Conservation (phyloP, 2,113 vertebrate species). For the Lepidothrix coronata region DNA sequence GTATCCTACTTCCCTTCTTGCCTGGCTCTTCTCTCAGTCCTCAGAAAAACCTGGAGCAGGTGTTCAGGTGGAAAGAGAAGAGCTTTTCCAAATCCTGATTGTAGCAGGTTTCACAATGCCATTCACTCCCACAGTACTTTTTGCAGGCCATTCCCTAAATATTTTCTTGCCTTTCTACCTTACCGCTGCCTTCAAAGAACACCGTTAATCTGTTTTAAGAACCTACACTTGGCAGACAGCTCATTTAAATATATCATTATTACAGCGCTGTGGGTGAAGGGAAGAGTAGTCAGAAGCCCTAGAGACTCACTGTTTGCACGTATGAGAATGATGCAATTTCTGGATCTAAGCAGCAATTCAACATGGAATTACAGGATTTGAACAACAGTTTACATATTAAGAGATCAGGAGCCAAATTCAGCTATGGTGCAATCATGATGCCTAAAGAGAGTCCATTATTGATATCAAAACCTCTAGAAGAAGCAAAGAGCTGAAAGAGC, state of each 20-base stretch:
- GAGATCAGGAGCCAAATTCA: constrained; percentile 27
- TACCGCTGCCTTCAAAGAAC: constrained; percentile 53
- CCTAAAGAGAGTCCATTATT: not conserved
- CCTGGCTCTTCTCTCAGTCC: constrained; percentile 49
- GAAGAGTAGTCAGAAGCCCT: constrained; percentile 72
- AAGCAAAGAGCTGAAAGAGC: not conserved
- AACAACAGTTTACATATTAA: constrained; percentile 55
- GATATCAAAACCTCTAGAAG: not conserved
- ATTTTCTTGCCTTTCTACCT: constrained; percentile 40
- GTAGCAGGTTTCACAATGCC: constrained; percentile 7
- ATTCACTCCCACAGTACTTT: not conserved
- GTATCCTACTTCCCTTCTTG: constrained; percentile 44
- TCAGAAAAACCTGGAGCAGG: constrained; percentile 51
- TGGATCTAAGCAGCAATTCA: constrained; percentile 75
- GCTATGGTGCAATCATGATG: not conserved
- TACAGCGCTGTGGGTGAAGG: constrained; percentile 70
- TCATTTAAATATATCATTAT: constrained; percentile 75
- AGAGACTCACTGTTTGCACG: constrained; percentile 76
- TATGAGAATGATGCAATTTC: constrained; percentile 82
- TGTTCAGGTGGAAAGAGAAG: constrained; percentile 33
- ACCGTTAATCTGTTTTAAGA: constrained; percentile 54
- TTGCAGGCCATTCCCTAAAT: constrained; percentile 42
- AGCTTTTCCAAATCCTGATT: constrained; percentile 46
- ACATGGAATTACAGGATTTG: constrained; percentile 67
- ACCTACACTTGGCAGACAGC: constrained; percentile 57